Percentiles rank a stretch among this genome's conserved stretches.
Evolutionary conservation across 1,140 invertebrate species (phyloP).

Genomic region (Lordiphosa mommai): DNA sequence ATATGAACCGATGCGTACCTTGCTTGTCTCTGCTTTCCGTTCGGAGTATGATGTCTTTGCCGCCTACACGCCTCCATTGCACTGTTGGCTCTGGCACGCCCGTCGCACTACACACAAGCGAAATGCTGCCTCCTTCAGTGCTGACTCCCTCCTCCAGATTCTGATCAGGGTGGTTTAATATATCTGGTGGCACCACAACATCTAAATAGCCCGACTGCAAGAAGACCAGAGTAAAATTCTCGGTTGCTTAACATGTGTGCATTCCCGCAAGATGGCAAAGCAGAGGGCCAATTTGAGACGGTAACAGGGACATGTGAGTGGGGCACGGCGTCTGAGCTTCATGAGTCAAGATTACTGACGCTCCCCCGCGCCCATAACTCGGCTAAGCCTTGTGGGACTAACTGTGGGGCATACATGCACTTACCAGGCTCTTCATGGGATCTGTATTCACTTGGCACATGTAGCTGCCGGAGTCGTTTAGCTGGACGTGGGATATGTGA

Average conservation of each 20-base stretch:
- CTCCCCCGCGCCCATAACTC: not conserved
- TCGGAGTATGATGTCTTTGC: constrained; percentile 86
- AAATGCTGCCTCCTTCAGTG: constrained; percentile 88
- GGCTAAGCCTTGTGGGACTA: constrained; percentile 13
- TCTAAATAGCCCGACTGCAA: constrained; percentile 89
- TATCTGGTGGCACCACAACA: constrained; percentile 92
- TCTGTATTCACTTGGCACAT: constrained; percentile 96
- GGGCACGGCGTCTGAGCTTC: not conserved
- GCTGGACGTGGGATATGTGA: constrained; percentile 91
- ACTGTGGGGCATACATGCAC: constrained; percentile 34
- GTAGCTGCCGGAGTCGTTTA: constrained; percentile 92
- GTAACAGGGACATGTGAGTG: not conserved
- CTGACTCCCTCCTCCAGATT: constrained; percentile 82
- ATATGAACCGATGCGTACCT: constrained; percentile 78
- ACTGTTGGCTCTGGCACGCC: constrained; percentile 88
- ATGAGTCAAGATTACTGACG: not conserved
- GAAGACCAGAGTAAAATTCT: not conserved
- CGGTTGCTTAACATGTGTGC: not conserved
- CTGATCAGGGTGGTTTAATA: constrained; percentile 83
- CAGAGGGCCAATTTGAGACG: not conserved
- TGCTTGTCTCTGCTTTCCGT: constrained; percentile 85
- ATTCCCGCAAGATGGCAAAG: not conserved
- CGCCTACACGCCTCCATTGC: constrained; percentile 88
- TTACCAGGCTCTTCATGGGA: constrained; percentile 93
- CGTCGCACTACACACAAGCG: constrained; percentile 88